Evolutionary conservation across 2,797 vertebrate genomes (phyloP).

Genomic region (Notoglanidium macrostoma): DNA sequence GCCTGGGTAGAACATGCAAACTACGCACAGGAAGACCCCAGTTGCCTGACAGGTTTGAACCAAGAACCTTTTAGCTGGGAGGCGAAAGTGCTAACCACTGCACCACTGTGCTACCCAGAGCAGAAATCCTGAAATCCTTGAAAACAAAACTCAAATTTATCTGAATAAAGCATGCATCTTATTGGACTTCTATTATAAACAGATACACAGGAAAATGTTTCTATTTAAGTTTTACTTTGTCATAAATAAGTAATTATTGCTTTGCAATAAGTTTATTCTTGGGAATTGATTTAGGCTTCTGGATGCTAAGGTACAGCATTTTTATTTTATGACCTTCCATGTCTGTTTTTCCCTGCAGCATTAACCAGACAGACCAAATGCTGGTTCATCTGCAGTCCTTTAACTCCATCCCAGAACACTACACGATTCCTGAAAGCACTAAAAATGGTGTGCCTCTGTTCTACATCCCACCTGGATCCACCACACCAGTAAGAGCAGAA

Average conservation of each 20-base stretch:
- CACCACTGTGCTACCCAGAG: too few relatives aligned
- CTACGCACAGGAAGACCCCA: too few relatives aligned
- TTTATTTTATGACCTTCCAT: not conserved
- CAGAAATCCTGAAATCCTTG: not conserved
- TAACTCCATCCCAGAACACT: constrained; percentile 93
- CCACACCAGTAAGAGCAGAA: constrained; percentile 81
- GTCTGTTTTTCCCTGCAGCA: constrained; percentile 71
- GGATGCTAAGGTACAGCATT: not conserved
- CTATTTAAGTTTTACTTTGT: not conserved
- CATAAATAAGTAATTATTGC: not conserved
- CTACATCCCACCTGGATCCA: constrained; percentile 96
- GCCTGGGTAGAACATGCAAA: too few relatives aligned
- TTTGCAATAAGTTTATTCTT: not conserved
- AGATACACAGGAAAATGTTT: not conserved
- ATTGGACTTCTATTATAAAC: not conserved
- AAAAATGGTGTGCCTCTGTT: constrained; percentile 97
- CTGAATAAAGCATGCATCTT: not conserved
- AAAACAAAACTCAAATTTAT: not conserved
- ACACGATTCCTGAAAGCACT: constrained; percentile 96
- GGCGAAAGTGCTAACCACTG: too few relatives aligned
- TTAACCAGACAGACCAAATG: constrained; percentile 99
- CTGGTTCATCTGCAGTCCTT: constrained; percentile 96
- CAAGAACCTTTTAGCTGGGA: too few relatives aligned
- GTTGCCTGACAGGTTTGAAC: too few relatives aligned
- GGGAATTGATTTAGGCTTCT: not conserved